phyloP scores from a whole-genome alignment of 2,888 invertebrate species.

The Sphinx pinastri region DNA sequence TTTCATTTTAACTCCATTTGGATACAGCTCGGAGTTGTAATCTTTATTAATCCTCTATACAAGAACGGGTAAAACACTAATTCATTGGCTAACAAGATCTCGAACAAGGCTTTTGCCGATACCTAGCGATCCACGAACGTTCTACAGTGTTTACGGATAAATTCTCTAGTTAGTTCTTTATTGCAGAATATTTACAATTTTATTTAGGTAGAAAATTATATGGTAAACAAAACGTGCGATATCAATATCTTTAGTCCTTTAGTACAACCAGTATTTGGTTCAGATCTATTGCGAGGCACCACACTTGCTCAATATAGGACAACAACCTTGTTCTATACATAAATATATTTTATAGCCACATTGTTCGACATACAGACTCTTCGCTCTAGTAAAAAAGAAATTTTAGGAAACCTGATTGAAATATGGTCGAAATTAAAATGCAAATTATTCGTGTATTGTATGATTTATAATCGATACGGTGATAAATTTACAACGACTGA shows the following conservation, averaged over 20 bases:
- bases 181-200: background rate
- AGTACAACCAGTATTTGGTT: too few species aligned
- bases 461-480: slow-evolving; percentile 12
- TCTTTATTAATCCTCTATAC: slow-evolving; percentile 13
- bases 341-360: background rate
- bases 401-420: slow-evolving; percentile 11
- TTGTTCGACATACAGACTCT: too few species aligned
- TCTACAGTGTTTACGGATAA: slow-evolving; percentile 6
- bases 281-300: background rate
- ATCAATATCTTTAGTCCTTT: too few species aligned
- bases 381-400: background rate
- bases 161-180: slow-evolving; percentile 9
- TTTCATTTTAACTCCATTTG: slow-evolving; percentile 12
- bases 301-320: background rate
- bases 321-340: background rate
- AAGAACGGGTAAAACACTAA: slow-evolving; percentile 17
- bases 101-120: background rate
- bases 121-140: background rate
- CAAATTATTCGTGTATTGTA: slow-evolving; percentile 14
- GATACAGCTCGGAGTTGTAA: slow-evolving; percentile 5
- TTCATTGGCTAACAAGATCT: slow-evolving; percentile 22
- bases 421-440: slow-evolving; percentile 8
- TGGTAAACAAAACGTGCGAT: background rate
- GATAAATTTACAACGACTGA: slow-evolving; percentile 1
- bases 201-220: background rate